Base-by-base conservation (phyloP, 2,797 vertebrate species). In the Scolopax bukidnonensis region DNA sequence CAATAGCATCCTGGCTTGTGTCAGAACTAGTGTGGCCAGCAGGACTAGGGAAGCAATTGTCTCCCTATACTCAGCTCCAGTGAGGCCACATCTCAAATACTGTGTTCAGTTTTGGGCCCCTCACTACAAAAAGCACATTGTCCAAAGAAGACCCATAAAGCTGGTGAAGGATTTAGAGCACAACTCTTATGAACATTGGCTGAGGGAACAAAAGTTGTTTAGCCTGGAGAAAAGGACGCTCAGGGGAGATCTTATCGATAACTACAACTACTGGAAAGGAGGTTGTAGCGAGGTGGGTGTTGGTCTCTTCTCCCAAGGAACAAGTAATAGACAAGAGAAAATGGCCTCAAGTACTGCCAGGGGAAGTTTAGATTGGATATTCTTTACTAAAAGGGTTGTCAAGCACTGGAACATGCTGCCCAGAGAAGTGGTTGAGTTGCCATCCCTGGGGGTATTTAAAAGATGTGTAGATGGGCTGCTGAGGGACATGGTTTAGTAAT, bases 251-350 rank as follows among this genome's bases (percentile, higher is more conserved):
- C 12, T 53, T 16, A 24, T 10, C 0, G 0, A 10, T 68, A 25
- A 6, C 10, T 57, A 43, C 27, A 56, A 6, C 53, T 32, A 4
- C n/a, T 28, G 53, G 47, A n/a, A 48, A 73, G 21, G 15, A n/a
- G 17, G 3, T 0, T 36, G 21, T 36, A 36, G 41, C 0, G 0
- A 41, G 17, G 43, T 38, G 40, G 32, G n/a, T 2, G 38, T 23
- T 1, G 0, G n/a, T 36, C 21, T 47, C 59, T 40, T 60, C 4
- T 68, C 14, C 33, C 53, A 12, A 17, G 19, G 8, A 25, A 13
- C 16, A 12, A 48, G 41, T 2, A 4, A 30, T 3, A 48, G 5
- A 45, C 2, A 9, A 30, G 9, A 63, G 13, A 3, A 63, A 70
- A 17, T 0, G 7, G 25, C 20, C 13, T 48, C 33, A 56, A 11